Conservation (phyloP, 1,140 invertebrate genomes). For the Tyrophagus putrescentiae region DNA sequence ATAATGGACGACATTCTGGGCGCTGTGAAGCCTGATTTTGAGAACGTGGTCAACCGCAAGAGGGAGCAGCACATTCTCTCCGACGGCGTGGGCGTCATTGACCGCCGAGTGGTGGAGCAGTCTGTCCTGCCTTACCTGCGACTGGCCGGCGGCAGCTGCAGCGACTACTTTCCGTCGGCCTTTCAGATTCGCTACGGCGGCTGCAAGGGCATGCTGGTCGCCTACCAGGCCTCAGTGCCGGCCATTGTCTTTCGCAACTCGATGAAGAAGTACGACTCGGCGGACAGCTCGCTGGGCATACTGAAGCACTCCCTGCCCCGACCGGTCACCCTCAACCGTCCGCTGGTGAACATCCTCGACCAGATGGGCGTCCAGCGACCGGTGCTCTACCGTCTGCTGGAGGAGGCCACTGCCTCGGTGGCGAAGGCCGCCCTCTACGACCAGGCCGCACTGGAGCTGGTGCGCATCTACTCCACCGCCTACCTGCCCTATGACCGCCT, state of each 20-base stretch:
- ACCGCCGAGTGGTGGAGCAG: conserved; percentile 22
- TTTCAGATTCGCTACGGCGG: conserved; percentile 28
- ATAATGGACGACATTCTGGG: conserved; percentile 12
- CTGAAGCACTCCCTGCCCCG: conserved; percentile 16
- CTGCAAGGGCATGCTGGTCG: conserved; percentile 28
- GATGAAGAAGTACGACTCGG: conserved; percentile 27
- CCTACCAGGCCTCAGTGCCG: conserved; percentile 20
- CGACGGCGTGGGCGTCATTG: conserved; percentile 30
- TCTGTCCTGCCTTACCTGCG: conserved; percentile 16
- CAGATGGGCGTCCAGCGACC: conserved; percentile 21
- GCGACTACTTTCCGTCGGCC: conserved; percentile 22
- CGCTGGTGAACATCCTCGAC: conserved; percentile 27
- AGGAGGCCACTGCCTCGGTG: conserved; percentile 18
- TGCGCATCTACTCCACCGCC: conserved; percentile 8
- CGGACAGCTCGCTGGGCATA: neutral
- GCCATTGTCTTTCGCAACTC: conserved; percentile 24
- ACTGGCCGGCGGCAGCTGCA: neutral
- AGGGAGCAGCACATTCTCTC: conserved; percentile 27
- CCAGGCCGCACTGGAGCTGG: conserved; percentile 18
- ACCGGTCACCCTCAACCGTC: conserved; percentile 25
- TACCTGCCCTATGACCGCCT: conserved; percentile 12
- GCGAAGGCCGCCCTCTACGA: conserved; percentile 24
- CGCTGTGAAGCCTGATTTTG: neutral
- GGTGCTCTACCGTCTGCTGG: conserved; percentile 21
- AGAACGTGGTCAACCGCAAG: neutral